Base-by-base conservation (phyloP, 2,797 vertebrate species). In the Psittacula derbiana region DNA sequence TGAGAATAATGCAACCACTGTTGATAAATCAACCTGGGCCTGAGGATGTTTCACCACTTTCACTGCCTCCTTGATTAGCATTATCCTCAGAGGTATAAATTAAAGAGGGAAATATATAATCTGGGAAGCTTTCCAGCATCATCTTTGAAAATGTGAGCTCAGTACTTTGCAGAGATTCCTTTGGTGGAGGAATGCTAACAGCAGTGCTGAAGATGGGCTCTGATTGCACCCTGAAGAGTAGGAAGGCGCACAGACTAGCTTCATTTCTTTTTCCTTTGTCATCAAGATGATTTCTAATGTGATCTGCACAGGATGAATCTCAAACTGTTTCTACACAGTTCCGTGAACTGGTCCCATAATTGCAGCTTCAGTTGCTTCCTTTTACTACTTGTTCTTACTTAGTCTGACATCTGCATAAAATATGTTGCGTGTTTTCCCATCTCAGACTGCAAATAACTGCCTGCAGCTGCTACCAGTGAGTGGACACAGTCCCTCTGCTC, bases 61-160 rank as follows among this genome's bases (percentile, higher is more conserved):
- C 5, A 2, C 66, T 84, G 87, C 83, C 76, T 79, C 53, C 86
- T 80, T 95, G 82, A 94, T 96, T 95, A 95, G 91, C 80, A 23
- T 90, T 96, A 93, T 93, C 38, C 91, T 95, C 90, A 84, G 92
- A 82, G 90, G 94, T 85, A 92, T 93, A 96, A 95, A 95, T 96
- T 96, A 96, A 92, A 90, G 86, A 69, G 88, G 83, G 94, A 95
- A 97, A 95, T 85, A 80, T 30, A 92, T 93, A 96, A 96, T 92
- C 94, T 90, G 90, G 93, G 91, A 97, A 95, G 86, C 73, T 87
- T 95, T 95, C 91, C 93, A 95, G 86, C 83, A 84, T 92, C 91
- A 50, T 93, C 86, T 76, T 93, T 93, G 80, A 94, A 96, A 96
- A 88, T 76, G 62, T 82, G 94, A 90, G 90, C 94, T 92, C 84